Evolutionary conservation across 2,888 invertebrate species (phyloP), one percentile per base, ranked within the genome.

Genomic region (Liposcelis brunnea): DNA sequence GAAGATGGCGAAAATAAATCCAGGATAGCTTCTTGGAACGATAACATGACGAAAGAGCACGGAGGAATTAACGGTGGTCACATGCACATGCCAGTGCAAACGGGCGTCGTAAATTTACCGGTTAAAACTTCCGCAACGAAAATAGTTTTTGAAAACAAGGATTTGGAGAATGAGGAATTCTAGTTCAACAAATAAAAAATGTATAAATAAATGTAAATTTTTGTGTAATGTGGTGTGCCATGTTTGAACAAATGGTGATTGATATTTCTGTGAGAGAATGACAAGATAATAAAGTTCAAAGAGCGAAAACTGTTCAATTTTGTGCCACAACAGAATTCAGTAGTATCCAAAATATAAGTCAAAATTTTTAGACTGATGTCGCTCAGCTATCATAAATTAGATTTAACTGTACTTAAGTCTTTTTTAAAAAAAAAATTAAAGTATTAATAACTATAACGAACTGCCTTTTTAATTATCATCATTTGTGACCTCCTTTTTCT

Each of bases 41-140:
- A 40, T 19, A 19, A n/a, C 6, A 40, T 18, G 19, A 21, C 15
- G 4, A 14, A 19, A 11, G 15, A 14, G 15, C 12, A n/a, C 16
- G 26, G 26, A 26, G 26, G 26, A 8, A n/a, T 40, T 5, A 40
- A 40, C 19, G 40, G 40, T 5, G 12, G 19, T 7, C 15, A 16
- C 19, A 14, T 35, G 14, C 35, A 35, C 5, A 10, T 32, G 10
- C 32, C 10, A 32, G 16, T 40, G 16, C 40, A 40, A 21, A 18
- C 40, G 21, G 19, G 16, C 11, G 19, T 40, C 19, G 26, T 26
- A 4, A 40, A 21, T 19, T 19, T 40, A 12, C 40, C 40, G n/a
- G 40, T 40, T 14, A 40, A 40, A 19, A 40, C 40, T 4, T 40
- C 40, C 40, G 40, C 40, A 5, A 40, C 40, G 6, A 40, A 40